Conservation (phyloP, 2,113 vertebrate genomes). For the Hippolais icterina region DNA sequence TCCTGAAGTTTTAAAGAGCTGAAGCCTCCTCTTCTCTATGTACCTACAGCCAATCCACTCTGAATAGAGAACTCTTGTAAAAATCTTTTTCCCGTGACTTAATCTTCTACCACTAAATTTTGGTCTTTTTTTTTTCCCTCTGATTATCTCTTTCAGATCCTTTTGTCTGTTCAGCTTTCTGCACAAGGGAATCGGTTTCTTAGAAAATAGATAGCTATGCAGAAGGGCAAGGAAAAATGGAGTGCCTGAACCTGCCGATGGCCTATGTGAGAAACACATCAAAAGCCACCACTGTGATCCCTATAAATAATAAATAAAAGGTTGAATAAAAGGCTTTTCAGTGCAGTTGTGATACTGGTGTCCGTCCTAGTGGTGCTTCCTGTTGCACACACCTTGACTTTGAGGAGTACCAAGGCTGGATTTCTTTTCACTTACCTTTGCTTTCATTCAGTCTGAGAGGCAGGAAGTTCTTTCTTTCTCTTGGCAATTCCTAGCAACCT, state of each 20-base stretch:
- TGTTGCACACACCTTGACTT: not conserved
- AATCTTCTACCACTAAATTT: not conserved
- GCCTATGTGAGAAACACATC: not conserved
- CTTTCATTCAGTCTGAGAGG: not conserved
- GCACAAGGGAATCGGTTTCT: not conserved
- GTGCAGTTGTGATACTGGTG: not conserved
- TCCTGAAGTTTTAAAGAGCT: not conserved
- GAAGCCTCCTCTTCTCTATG: not conserved
- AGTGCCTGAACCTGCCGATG: not conserved
- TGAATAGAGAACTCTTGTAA: not conserved
- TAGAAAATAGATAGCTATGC: slow-evolving; percentile 25
- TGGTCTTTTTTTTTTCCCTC: not conserved
- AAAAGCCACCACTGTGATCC: not conserved
- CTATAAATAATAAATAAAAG: not conserved
- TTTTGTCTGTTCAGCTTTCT: slow-evolving; percentile 25
- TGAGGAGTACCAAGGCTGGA: not conserved
- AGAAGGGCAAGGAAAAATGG: slow-evolving; percentile 2
- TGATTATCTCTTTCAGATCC: slow-evolving; percentile 35
- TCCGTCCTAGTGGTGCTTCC: not conserved
- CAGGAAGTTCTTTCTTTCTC: not conserved
- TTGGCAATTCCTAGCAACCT: not conserved
- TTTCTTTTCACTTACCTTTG: not conserved
- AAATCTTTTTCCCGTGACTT: not conserved
- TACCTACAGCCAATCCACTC: not conserved
- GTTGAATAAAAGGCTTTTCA: not conserved